A percentile compares a stretch with the other conserved stretches of the same genome.
Conservation (phyloP, 1,140 invertebrate species). For the Monochamus saltuarius region DNA sequence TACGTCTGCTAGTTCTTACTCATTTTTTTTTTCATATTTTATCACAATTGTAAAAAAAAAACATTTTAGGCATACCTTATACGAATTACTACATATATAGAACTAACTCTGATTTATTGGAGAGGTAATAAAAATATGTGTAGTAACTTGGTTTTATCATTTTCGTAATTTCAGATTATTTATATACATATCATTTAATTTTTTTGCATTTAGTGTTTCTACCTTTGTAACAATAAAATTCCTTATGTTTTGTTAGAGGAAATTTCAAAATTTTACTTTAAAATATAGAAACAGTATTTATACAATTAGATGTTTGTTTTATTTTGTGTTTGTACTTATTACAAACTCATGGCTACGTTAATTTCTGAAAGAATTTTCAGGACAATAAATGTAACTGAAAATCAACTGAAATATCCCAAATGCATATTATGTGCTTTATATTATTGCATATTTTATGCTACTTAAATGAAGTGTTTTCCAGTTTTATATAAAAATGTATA, state of each 20-base stretch:
- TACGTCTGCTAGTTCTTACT: no score
- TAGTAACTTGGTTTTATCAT: slow-evolving; percentile 5
- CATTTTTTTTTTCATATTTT: no score
- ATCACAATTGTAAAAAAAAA: no score
- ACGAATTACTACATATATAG: no score
- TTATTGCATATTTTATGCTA: not conserved
- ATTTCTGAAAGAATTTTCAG: not conserved
- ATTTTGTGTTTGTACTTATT: slow-evolving; percentile 21
- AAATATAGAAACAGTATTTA: slow-evolving; percentile 30
- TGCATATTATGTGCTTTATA: not conserved
- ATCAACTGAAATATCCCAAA: not conserved
- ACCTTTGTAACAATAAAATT: slow-evolving; percentile 17
- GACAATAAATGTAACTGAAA: slow-evolving; percentile 1
- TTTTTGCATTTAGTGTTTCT: slow-evolving; percentile 23
- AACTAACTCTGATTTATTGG: not conserved
- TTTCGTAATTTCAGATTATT: slow-evolving; percentile 17
- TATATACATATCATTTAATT: slow-evolving; percentile 29
- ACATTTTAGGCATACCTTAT: no score
- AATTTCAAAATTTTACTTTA: slow-evolving; percentile 21
- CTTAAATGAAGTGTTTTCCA: slow-evolving; percentile 3
- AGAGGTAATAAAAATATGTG: not conserved
- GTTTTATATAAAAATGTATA: slow-evolving; percentile 4
- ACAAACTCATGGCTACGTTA: not conserved
- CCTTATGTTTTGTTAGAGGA: slow-evolving; percentile 18
- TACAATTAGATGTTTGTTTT: slow-evolving; percentile 22